Base-by-base conservation (phyloP, 2,797 vertebrate genomes). In the Orientallactaga sibirica region DNA sequence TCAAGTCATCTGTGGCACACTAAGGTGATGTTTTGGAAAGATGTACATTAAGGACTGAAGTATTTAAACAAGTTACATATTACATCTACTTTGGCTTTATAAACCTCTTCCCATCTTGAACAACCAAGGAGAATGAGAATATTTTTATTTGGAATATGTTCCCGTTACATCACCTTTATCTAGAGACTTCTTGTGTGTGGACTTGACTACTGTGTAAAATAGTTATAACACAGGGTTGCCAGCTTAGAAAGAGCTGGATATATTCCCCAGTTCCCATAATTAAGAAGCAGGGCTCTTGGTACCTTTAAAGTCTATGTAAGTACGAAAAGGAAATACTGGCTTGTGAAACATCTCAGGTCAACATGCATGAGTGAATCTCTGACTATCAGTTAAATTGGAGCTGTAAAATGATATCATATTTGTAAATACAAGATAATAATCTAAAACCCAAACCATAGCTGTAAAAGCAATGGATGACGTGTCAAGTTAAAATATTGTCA, bases 121-220 rank as follows among this genome's bases (percentile, higher is more conserved):
- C 25, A 78, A 58, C 27, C 62, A 71, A 7, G 11, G 19, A 61
- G 61, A 79, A 64, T 89, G 67, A 4, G 29, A 86, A 14, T 48
- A 5, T 43, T 61, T 92, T 92, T 83, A 58, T 70, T 76, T 15
- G 83, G 90, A 88, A 73, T 58, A 55, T 20, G n/a, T 29, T 74
- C 55, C 25, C 27, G 68, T 67, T 73, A n/a, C 6, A 25, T 71
- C 24, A 43, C 2, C 73, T 61, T 81, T 66, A 76, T 88, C 43
- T 78, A 52, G n/a, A 75, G 3, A 8, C 8, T 81, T 86, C 20
- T 78, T 29, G 6, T 3, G 0, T 19, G 27, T 37, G 20, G 29
- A 87, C 5, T 37, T 52, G 3, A 80, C 33, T 61, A 68, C 18
- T 94, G 24, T 55, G 12, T 75, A 92, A 95, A 85, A 85, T 3